phyloP scores from a whole-genome alignment of 2,113 vertebrate species.

The Cettia cetti region DNA sequence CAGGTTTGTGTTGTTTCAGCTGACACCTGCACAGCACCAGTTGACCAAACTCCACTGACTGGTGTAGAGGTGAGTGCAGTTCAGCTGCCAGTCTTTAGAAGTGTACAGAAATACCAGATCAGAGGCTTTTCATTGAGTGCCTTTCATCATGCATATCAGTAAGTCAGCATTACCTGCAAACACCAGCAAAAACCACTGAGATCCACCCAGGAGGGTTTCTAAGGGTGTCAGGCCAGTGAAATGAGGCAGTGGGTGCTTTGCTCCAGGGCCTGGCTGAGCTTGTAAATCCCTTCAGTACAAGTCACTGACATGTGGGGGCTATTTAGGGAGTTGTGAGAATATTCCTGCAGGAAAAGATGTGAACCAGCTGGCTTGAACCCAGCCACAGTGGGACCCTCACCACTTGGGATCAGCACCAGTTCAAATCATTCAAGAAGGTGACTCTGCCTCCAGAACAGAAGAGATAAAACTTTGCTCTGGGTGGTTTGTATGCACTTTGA shows the following conservation, averaged over 20 bases:
- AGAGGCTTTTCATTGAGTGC: not conserved
- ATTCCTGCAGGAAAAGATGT: not conserved
- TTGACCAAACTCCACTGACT: not conserved
- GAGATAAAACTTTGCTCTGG: not conserved
- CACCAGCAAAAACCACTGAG: fast-evolving
- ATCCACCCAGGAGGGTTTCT: not conserved
- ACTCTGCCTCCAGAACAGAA: not conserved
- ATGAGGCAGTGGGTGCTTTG: not conserved
- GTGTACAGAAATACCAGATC: not conserved
- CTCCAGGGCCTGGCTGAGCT: not conserved
- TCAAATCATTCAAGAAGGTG: not conserved
- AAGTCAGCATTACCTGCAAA: not conserved
- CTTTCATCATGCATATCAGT: not conserved
- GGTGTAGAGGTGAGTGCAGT: not conserved
- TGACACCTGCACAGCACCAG: not conserved
- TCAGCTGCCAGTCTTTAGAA: not conserved
- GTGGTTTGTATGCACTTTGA: not conserved
- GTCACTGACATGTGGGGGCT: fast-evolving
- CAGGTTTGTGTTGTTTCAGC: not conserved
- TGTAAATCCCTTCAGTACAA: fast-evolving
- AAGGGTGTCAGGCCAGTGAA: not conserved
- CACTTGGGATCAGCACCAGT: not conserved
- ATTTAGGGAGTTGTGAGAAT: not conserved
- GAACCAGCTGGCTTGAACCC: not conserved
- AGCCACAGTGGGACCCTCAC: not conserved